Evolutionary conservation across 2,888 invertebrate genomes (phyloP), one percentile per base, ranked within the genome.

Genomic region (Mylabris sibirica): DNA sequence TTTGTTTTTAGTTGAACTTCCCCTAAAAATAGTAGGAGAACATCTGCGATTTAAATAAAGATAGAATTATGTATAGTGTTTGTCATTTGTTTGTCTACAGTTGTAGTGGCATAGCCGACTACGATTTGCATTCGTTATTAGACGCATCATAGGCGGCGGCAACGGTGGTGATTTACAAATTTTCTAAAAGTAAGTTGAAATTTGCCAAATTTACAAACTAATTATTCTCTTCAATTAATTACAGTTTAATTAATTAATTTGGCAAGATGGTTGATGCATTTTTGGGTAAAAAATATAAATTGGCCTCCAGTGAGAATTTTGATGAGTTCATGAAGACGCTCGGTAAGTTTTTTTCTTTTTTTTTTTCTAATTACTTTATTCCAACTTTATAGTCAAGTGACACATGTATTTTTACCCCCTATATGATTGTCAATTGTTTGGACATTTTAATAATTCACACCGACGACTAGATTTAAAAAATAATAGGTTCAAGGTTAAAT

Each of bases 271-370:
- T 83, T 38, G 83, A 84, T 68, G 75, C 73, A 60, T 78, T 77
- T 73, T 75, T 83, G 60, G 81, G 79, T 41, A 83, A 82, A 86
- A 93, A 92, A 84, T 96, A 93, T 89, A 95, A 94, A 84, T 89
- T 96, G 83, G 85, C 86, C 73, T 87, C 89, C 71, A 92, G 93
- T 80, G 93, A 95, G 76, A 93, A 95, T 83, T 96, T 96, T 84
- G 96, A 96, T 79, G 95, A 94, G 73, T 94, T 93, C 87, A 93
- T 96, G 94, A 94, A 94, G 87, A 89, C 90, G 60, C 85, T 95
- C 72, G 94, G 94, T 94, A 82, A 92, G 92, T 87, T 38, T 22
- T 30, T 62, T 20, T 59, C 4, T 59, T 60, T 34, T 34, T 9
- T 8, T 60, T 60, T 8, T 17, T 41, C 8, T 20, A 6, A 20